These are phyloP conservation scores for Amphiprion ocellaris DNA, from an alignment of 2,113 vertebrate species.

Conservation along the genomic window DNA sequence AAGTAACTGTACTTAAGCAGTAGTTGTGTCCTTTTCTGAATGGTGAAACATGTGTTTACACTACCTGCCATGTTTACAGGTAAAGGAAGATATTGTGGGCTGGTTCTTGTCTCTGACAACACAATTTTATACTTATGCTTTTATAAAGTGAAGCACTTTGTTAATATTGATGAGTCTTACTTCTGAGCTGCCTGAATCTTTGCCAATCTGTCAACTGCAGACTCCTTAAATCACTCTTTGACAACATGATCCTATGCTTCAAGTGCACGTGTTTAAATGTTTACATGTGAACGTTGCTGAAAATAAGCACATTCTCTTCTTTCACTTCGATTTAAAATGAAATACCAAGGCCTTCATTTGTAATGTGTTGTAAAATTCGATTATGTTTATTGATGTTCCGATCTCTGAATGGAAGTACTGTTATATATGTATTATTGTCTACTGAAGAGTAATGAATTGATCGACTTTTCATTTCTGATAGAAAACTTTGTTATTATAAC, in stretches of 20 bases:
- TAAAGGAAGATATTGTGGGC: conserved; percentile 51
- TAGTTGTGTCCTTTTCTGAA: conserved; percentile 58
- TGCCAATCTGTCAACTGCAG: conserved; percentile 67
- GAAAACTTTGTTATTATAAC: conserved; percentile 59
- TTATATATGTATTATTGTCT: conserved; percentile 56
- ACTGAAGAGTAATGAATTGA: conserved; percentile 49
- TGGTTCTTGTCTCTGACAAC: conserved; percentile 73
- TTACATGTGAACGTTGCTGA: conserved; percentile 84
- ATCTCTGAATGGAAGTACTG: conserved; percentile 63
- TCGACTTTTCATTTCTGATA: conserved; percentile 51
- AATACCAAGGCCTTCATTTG: conserved; percentile 78
- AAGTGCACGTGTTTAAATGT: conserved; percentile 80
- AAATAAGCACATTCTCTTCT: conserved; percentile 77
- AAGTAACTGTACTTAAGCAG: conserved; percentile 44
- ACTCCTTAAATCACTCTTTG: conserved; percentile 62
- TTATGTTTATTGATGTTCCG: conserved; percentile 52
- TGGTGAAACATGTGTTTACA: conserved; percentile 75
- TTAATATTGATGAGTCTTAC: conserved; percentile 81
- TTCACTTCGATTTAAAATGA: conserved; percentile 66
- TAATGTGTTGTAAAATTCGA: conserved; percentile 59
- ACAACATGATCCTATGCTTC: conserved; percentile 65
- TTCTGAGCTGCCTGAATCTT: conserved; percentile 70
- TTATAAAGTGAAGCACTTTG: conserved; percentile 83
- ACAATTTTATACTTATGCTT: conserved; percentile 78
- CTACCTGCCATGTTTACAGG: conserved; percentile 80